Base-by-base conservation (phyloP, 2,888 invertebrate genomes). In the Acleris emargana region DNA sequence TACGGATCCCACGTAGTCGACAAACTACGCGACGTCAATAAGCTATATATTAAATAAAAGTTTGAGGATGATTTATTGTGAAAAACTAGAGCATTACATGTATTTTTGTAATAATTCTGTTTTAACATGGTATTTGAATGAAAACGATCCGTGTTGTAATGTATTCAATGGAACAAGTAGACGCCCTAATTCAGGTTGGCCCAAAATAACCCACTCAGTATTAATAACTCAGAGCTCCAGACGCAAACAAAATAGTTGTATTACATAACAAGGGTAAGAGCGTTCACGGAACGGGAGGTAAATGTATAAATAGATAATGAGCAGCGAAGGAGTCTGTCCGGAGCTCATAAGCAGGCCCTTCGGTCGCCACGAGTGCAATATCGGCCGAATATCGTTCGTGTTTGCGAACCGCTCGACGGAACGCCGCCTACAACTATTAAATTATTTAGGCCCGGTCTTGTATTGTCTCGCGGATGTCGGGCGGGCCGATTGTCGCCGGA, bases 381-480 rank as follows among this genome's bases (percentile, higher is more conserved):
- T 63, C 60, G 64, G 43, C 63, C 51, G 49, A 68, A 64, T 62
- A 63, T 67, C 63, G 68, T 67, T 59, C 70, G 75, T 91, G 82
- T 89, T 89, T 89, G 87, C 85, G 68, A 73, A 87, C 75, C 81
- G 79, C 87, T 90, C 82, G 71, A 83, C 76, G 75, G 74, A 73
- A 66, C 72, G 74, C 73, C 77, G 78, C 77, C 81, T 79, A 80
- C 79, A 82, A 84, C 88, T 89, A 89, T 88, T 88, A 89, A 87
- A 90, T 91, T 89, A 91, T 91, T 89, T 89, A 88, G 87, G 83
- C 79, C 77, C 82, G 38, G 86, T 84, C 82, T 84, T 82, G 87
- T 82, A 89, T 91, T 88, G 91, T 91, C 86, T 87, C 89, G 89
- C 87, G 86, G 83, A 86, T 69, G 71, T 66, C 62, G 66, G 62